Evolutionary conservation across 1,140 invertebrate species (phyloP), one percentile per base, ranked within the genome.

Genomic region (Mya arenaria): DNA sequence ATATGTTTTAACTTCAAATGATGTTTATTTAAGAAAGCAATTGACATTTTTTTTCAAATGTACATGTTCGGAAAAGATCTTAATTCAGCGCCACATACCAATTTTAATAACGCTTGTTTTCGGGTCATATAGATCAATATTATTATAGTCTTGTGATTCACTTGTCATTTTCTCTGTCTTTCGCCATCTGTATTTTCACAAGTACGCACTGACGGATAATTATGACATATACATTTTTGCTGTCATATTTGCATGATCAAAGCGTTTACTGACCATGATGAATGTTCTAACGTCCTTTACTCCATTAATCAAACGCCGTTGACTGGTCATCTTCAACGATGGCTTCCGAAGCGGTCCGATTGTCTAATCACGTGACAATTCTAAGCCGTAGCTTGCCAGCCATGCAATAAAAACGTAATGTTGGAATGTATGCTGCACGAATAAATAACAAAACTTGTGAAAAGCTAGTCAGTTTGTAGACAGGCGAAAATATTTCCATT

Each of bases 221-320:
- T 68, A 80, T 80, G 66, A 68, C 58, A 80, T 80, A 66, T 71
- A 69, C 65, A 80, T 80, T 58, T 71, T 80, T 69, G 17, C 36
- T 80, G 77, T 80, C 77, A 80, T 69, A 44, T 36, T 80, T 28
- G 66, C 36, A 63, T 69, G 44, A 69, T 80, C 77, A 80, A 80
- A 80, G 77, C 34, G 13, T 55, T 55, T 55, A 41, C 25, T 69
- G 77, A 80, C 77, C 77, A 71, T 80, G 77, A 80, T 80, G 66
- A 68, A 80, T 80, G 48, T 25, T 32, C n/a, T 56, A 37, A 32
- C n/a, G 66, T 69, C 71, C 68, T 55, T 62, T 65, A 58, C 65
- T 44, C 66, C 66, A 41, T 80, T 68, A 37, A 80, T 80, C 77
- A 80, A 78, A 66, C 66, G 48, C 56, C 62, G 44, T 68, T 41